These are phyloP conservation scores for Harpagus bidentatus DNA, from an alignment of 2,113 vertebrate species.

Conservation along the genomic window DNA sequence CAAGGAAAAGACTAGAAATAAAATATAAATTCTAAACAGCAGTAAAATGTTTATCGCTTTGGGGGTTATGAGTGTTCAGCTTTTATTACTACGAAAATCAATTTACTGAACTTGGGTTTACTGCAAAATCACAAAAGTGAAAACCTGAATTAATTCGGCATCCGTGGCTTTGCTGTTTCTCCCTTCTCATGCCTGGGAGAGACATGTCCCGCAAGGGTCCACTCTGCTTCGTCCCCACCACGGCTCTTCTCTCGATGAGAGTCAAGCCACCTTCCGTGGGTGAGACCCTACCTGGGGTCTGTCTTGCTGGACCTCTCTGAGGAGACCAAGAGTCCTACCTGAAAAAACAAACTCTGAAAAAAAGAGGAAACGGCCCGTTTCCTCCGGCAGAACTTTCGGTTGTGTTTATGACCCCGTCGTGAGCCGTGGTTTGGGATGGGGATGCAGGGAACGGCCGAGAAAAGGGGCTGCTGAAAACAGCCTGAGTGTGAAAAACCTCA, in stretches of 20 bases:
- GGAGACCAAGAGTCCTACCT: neutral
- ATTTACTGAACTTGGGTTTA: constrained; percentile 62
- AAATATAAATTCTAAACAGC: constrained; percentile 69
- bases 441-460: neutral
- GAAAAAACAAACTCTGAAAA: neutral
- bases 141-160: constrained; percentile 17
- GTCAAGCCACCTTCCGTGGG: rapidly evolving
- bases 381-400: neutral
- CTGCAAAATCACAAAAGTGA: constrained; percentile 57
- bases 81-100: constrained; percentile 70
- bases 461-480: neutral
- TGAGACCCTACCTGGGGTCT: neutral
- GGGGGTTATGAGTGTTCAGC: constrained; percentile 62
- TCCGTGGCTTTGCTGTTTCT: neutral
- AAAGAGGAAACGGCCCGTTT: neutral
- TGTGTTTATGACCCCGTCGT: neutral
- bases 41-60: constrained; percentile 69
- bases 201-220: rapidly evolving
- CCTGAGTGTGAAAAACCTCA: neutral
- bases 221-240: neutral
- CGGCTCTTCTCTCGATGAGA: neutral
- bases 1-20: constrained; percentile 53
- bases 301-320: neutral
- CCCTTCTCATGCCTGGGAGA: neutral
- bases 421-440: neutral